These are phyloP conservation scores for Manis javanica DNA, from an alignment of 2,797 vertebrate genomes.

Conservation along the genomic window DNA sequence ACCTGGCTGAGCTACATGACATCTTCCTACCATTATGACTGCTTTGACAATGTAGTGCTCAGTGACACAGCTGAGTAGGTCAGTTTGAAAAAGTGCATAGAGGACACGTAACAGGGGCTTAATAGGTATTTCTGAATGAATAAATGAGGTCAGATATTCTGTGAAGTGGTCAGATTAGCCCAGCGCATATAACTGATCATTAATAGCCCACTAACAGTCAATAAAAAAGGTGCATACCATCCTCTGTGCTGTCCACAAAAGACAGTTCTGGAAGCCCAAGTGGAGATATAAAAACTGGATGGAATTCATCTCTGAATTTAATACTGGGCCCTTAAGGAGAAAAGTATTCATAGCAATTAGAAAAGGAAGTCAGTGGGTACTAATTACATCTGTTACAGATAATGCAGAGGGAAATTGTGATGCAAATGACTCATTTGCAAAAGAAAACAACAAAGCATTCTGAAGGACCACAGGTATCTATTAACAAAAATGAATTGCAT, in stretches of 20 bases:
- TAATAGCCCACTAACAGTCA: background rate
- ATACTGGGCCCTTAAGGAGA: slow-evolving; percentile 85
- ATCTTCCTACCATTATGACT: background rate
- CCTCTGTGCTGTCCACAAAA: slow-evolving; percentile 72
- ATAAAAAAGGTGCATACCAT: slow-evolving; percentile 78
- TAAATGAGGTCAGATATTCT: background rate
- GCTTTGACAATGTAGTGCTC: background rate
- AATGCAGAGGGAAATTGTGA: background rate
- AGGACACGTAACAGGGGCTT: background rate
- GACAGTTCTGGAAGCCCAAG: slow-evolving; percentile 89
- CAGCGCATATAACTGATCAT: background rate
- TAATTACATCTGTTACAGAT: background rate
- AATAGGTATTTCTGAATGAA: background rate
- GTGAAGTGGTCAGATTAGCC: background rate
- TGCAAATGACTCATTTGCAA: background rate
- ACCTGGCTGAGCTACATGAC: background rate
- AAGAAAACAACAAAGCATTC: background rate
- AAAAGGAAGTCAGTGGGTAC: background rate
- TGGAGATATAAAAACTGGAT: slow-evolving; percentile 92
- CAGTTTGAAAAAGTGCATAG: background rate
- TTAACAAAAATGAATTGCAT: background rate
- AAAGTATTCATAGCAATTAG: slow-evolving; percentile 51
- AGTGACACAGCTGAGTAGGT: background rate
- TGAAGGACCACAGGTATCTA: background rate
- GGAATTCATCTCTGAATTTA: slow-evolving; percentile 90